phyloP scores from a whole-genome alignment of 2,113 vertebrate genomes.

The Rattus norvegicus region DNA sequence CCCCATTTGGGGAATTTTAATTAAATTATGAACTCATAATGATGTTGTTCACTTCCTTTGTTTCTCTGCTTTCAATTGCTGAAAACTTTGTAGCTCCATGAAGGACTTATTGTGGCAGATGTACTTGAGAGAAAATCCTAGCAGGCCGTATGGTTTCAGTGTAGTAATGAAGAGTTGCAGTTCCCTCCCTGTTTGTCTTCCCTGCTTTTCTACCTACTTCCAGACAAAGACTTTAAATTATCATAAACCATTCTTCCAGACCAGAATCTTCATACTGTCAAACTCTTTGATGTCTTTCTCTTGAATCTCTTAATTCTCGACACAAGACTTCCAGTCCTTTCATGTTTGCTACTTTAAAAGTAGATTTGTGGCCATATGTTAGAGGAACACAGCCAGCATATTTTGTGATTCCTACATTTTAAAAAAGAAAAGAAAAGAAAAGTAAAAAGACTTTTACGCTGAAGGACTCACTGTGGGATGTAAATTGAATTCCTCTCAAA shows the following conservation, averaged over 20 bases:
- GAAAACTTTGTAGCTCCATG: neutral
- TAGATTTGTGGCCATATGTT: neutral
- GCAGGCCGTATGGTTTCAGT: neutral
- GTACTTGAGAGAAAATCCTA: constrained; percentile 11
- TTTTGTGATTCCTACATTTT: constrained; percentile 33
- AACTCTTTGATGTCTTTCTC: constrained; percentile 40
- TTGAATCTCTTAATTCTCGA: neutral
- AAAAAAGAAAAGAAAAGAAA: neutral
- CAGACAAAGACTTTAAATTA: constrained; percentile 33
- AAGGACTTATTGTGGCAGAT: neutral
- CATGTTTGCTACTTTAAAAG: constrained; percentile 18
- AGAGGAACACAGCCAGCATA: neutral
- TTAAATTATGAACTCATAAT: constrained; percentile 13
- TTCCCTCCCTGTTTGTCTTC: neutral
- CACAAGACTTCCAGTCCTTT: constrained; percentile 1
- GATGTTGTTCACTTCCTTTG: neutral
- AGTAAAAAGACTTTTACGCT: neutral
- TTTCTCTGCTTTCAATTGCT: constrained; percentile 6
- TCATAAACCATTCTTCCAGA: neutral
- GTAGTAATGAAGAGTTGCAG: neutral
- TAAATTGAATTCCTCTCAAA: constrained; percentile 22
- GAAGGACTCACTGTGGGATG: neutral
- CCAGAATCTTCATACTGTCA: neutral
- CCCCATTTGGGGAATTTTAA: neutral
- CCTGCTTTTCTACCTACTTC: constrained; percentile 16